Base-by-base conservation (phyloP, 1,140 invertebrate genomes). In the Mizuhopecten yessoensis region DNA sequence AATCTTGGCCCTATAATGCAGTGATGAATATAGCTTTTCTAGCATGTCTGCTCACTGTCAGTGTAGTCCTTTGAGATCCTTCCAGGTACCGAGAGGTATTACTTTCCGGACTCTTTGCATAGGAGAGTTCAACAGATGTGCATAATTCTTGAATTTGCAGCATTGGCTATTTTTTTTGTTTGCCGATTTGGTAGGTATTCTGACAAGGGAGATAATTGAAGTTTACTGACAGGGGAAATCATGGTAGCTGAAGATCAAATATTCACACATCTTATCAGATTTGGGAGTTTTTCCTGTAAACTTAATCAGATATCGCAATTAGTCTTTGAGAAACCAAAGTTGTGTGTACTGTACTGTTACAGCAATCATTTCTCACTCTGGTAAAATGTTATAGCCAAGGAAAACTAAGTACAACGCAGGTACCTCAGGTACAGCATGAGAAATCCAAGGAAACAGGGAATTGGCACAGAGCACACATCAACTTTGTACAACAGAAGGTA, bases 181-280 rank as follows among this genome's bases (percentile, higher is more conserved):
- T n/a, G 1, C n/a, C 29, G 57, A 75, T 75, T 75, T 0, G 57
- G 23, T 75, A 29, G 57, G 23, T 75, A 29, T 75, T 75, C 23
- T 39, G 36, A 39, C 36, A 29, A 17, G 42, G 36, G 10, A 45
- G 42, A 20, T 45, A 45, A 15, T 45, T 45, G 42, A 45, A 45
- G 17, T 45, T 13, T 45, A 45, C 11, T 75, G 57, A 75, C 57
- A 75, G 11, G 57, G 57, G 57, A 75, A 75, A 75, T 75, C 57
- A 75, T 1, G 57, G 57, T 29, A 75, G 23, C 57, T 75, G 0
- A 7, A 75, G 57, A 75, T 75, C 57, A 75, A 75, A 75, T 75
- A 75, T 75, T 75, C 57, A 75, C 57, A 75, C 57, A 75, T 75
- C 57, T 75, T 75, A 75, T 75, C 57, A 75, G 57, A 75, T 75